phyloP scores from a whole-genome alignment of 1,140 invertebrate species.

The Aphidius ervi region DNA sequence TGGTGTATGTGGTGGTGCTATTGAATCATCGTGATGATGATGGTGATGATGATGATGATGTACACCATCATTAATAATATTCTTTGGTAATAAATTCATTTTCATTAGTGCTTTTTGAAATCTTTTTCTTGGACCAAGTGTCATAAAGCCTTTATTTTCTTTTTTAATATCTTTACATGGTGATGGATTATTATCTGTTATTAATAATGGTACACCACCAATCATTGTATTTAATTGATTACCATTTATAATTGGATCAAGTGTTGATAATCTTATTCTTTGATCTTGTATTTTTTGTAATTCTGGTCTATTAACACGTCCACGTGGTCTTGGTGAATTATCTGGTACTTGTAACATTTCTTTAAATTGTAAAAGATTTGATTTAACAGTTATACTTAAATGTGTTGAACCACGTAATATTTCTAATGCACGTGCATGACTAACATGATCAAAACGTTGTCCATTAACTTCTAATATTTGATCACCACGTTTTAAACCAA shows the following conservation, averaged over 20 bases:
- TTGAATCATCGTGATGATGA: slow-evolving; percentile 49
- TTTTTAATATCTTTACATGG: slow-evolving; percentile 61
- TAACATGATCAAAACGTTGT: slow-evolving; percentile 90
- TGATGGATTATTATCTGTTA: slow-evolving; percentile 44
- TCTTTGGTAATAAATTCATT: slow-evolving; percentile 87
- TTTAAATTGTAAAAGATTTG: slow-evolving; percentile 82
- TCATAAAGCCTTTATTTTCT: slow-evolving; percentile 81
- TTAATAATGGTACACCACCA: slow-evolving; percentile 42
- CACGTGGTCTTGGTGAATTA: slow-evolving; percentile 70
- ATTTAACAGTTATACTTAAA: slow-evolving; percentile 93
- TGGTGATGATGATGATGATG: slow-evolving; percentile 49
- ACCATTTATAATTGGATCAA: slow-evolving; percentile 47
- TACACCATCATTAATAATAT: slow-evolving; percentile 66
- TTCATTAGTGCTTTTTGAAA: slow-evolving; percentile 86
- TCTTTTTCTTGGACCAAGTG: slow-evolving; percentile 75
- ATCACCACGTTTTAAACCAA: slow-evolving; percentile 95
- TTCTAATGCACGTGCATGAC: slow-evolving; percentile 84
- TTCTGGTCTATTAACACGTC: slow-evolving; percentile 57
- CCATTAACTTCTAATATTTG: slow-evolving; percentile 97
- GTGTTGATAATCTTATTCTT: slow-evolving; percentile 61
- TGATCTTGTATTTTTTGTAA: slow-evolving; percentile 64
- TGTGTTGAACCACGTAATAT: slow-evolving; percentile 91
- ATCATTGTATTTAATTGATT: slow-evolving; percentile 45
- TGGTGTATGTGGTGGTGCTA: slow-evolving; percentile 49
- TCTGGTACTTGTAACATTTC: slow-evolving; percentile 86